Evolutionary conservation across 2,888 invertebrate species (phyloP), one percentile per base, ranked within the genome.

Genomic region (Lymantria dispar): DNA sequence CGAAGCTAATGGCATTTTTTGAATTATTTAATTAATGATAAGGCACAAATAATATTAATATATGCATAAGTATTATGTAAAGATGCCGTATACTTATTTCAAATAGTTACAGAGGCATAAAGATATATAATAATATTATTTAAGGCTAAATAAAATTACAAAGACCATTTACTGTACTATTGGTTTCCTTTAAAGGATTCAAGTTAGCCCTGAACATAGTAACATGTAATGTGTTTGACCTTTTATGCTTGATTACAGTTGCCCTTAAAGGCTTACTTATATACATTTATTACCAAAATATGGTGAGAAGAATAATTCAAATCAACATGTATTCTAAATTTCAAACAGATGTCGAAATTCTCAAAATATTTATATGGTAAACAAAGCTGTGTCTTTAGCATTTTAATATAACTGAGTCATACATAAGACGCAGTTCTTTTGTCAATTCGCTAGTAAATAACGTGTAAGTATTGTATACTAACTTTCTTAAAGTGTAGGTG

Each of bases 161-260:
- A 33, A 5, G 3, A 33, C 33, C 10, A 33, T 8, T 33, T 10
- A 33, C 11, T 38, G n/a, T 38, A 33, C 33, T 43, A 39, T 45
- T 48, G 54, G 52, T 49, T 64, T 52, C 73, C 69, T 52, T 68
- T 76, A 72, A 80, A 65, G 80, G 81, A 80, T 70, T 74, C 76
- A 62, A 58, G 85, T 70, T 81, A 77, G 65, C 85, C 85, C 74
- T 86, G 85, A 85, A 65, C 61, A 53, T 60, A 73, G 73, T 68
- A 14, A 65, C 64, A 67, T 58, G 53, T 63, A 62, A 66, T 67
- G 57, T 57, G 58, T 72, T 54, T 75, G 68, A 66, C 68, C 68
- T 71, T 72, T 60, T 40, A 48, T 56, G 72, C 66, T 71, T 64
- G 61, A 62, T 56, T 62, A 56, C 56, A 70, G 62, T 72, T 73